Evolutionary conservation across 2,113 vertebrate species (phyloP).

Genomic region (Nothocercus nigrocapillus): DNA sequence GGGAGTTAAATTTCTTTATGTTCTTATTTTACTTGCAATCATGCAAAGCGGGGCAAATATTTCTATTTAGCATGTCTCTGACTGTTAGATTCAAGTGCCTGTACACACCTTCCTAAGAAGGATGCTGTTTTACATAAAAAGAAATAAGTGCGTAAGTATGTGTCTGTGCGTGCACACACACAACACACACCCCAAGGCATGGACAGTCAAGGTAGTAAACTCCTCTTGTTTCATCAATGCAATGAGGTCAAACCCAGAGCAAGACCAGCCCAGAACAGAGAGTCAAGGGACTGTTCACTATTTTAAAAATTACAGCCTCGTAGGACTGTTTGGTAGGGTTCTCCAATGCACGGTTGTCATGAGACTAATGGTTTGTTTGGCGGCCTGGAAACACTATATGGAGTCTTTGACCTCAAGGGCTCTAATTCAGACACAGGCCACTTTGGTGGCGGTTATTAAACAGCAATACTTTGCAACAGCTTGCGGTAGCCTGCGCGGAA

Average conservation of each 20-base stretch:
- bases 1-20: neutral
- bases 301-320: neutral
- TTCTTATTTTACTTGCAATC: neutral
- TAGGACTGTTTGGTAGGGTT: neutral
- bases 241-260: neutral
- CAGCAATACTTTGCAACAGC: neutral
- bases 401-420: neutral
- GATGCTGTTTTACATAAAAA: neutral
- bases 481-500: neutral
- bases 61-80: neutral
- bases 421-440: neutral
- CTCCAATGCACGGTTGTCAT: neutral
- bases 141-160: no score
- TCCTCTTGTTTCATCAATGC: neutral
- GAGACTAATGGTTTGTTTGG: neutral
- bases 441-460: neutral
- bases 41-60: neutral
- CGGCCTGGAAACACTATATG: neutral
- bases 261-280: neutral
- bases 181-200: neutral
- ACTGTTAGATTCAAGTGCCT: neutral
- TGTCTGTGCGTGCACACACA: accelerated
- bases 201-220: accelerated
- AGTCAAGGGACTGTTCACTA: neutral
- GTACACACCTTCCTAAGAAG: neutral